Evolutionary conservation across 37 sponge, comb jelly and placozoan genomes (phyloP).

Genomic region (Agelas oroides): DNA sequence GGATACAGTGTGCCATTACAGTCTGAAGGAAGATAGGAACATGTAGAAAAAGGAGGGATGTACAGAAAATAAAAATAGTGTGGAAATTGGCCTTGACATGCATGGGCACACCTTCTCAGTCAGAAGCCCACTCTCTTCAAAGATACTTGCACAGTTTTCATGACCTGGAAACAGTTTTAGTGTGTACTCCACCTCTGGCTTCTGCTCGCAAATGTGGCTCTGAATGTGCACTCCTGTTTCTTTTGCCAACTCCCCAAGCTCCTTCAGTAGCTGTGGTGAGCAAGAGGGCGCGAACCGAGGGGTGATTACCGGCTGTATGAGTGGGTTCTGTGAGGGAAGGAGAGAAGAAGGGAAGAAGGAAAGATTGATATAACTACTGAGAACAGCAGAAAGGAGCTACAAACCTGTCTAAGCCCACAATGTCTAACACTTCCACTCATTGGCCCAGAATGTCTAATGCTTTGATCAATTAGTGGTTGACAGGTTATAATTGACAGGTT

Average conservation of each 20-base stretch:
- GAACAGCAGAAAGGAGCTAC: not conserved
- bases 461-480: too few species aligned
- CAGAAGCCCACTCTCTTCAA: constrained; percentile 32
- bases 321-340: constrained; percentile 52
- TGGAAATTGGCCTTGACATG: too few species aligned
- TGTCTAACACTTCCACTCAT: not conserved
- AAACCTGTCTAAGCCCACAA: too few species aligned
- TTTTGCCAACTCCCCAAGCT: constrained; percentile 48
- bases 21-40: too few species aligned
- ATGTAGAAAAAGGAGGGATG: too few species aligned
- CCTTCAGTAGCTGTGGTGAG: constrained; percentile 29
- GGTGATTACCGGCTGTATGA: constrained; percentile 63
- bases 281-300: constrained; percentile 73
- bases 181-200: constrained; percentile 42
- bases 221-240: constrained; percentile 53
- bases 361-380: not conserved
- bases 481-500: too few species aligned
- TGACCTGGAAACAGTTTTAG: constrained; percentile 42
- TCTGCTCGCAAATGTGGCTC: constrained; percentile 68
- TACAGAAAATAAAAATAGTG: too few species aligned
- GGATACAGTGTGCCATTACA: constrained; percentile 64
- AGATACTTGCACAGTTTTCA: constrained; percentile 31
- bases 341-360: too few species aligned
- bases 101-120: constrained; percentile 50
- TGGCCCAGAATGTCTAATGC: too few species aligned